Conservation (phyloP, 2,888 invertebrate species). For the Drosophila melanosoma region DNA sequence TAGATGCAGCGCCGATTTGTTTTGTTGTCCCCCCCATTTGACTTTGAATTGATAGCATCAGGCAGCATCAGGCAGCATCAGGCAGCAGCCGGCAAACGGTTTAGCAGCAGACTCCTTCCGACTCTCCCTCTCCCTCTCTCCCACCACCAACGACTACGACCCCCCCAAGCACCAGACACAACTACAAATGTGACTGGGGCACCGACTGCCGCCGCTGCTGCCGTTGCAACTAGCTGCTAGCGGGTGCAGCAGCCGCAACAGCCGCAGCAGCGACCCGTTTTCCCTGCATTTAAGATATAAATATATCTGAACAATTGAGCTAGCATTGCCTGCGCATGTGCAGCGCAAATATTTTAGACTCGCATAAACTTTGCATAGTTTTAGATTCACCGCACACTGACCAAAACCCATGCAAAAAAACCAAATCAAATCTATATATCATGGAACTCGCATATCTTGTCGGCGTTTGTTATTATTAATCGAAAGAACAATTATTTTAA, state of each 20-base stretch:
- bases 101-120: slow-evolving; percentile 14
- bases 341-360: slow-evolving; percentile 72
- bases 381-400: slow-evolving; percentile 57
- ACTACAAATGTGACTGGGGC: slow-evolving; percentile 36
- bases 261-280: slow-evolving; percentile 45
- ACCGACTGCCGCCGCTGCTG: slow-evolving; percentile 1
- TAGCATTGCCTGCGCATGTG: slow-evolving; percentile 75
- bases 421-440: not conserved
- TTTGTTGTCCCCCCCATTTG: slow-evolving; percentile 83
- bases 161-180: slow-evolving; percentile 19
- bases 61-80: slow-evolving; percentile 46
- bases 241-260: slow-evolving; percentile 54
- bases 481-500: not conserved
- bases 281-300: slow-evolving; percentile 76
- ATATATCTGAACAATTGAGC: slow-evolving; percentile 79
- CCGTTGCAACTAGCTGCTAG: slow-evolving; percentile 24
- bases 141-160: slow-evolving; percentile 8
- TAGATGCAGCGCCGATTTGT: slow-evolving; percentile 83
- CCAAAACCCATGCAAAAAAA: not conserved
- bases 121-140: not conserved
- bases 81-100: slow-evolving; percentile 40
- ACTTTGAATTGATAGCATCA: slow-evolving; percentile 83
- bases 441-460: not conserved
- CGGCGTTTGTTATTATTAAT: too few species aligned
- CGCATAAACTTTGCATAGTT: slow-evolving; percentile 83